Conservation (phyloP, 2,113 vertebrate genomes). For the Paratilapia polleni region DNA sequence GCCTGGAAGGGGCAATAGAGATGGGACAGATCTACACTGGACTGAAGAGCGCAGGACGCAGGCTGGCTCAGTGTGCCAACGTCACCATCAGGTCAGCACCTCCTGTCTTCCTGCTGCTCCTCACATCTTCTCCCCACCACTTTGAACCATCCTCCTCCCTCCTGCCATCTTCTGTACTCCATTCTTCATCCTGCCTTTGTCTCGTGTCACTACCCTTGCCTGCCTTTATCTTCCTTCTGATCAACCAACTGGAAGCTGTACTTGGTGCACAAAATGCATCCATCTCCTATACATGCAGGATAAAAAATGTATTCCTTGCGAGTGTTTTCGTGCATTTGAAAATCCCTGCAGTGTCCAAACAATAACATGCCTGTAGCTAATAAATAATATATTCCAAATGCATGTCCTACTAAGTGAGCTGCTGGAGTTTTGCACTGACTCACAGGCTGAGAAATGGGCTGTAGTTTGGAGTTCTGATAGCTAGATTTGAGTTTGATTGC, state of each 20-base stretch:
- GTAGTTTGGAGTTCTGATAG: background rate
- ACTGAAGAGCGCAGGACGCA: constrained; percentile 92
- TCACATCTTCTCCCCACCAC: background rate
- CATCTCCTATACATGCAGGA: constrained; percentile 1
- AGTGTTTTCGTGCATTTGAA: constrained; percentile 36
- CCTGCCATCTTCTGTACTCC: background rate
- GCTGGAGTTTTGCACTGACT: background rate
- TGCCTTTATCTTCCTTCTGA: background rate
- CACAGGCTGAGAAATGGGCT: constrained; percentile 1
- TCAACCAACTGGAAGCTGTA: constrained; percentile 15
- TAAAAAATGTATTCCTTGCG: constrained; percentile 53
- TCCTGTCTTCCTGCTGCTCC: background rate
- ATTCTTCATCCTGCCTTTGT: background rate
- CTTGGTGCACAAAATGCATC: background rate
- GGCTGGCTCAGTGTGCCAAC: constrained; percentile 90
- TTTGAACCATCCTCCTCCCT: background rate
- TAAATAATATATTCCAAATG: constrained; percentile 42
- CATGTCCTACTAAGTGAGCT: background rate
- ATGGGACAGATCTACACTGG: constrained; percentile 99
- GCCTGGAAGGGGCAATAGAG: constrained; percentile 94
- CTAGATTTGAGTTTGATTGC: background rate
- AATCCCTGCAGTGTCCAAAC: constrained; percentile 32
- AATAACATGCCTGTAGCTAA: background rate
- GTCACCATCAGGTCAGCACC: constrained; percentile 89
- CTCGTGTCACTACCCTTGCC: background rate